Base-by-base conservation (phyloP, 2,797 vertebrate species). In the Stomatorhinus walkeri region DNA sequence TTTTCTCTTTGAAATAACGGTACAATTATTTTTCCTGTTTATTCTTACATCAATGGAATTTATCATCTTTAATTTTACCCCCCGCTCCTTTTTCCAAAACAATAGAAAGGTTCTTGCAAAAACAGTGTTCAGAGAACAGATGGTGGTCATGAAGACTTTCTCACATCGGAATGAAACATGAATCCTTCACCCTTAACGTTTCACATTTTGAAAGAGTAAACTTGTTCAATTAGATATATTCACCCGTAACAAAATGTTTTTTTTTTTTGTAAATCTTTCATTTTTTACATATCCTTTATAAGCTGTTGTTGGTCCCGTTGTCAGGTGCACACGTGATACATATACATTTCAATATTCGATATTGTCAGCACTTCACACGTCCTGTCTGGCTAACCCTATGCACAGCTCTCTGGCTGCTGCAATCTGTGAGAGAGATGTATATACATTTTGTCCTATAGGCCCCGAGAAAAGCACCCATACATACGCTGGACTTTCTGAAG, bases 1-100 rank as follows among this genome's bases (percentile, higher is more conserved):
- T 91, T 90, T 88, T 59, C 87, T 90, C 90, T 92, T 89, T 90
- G 89, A 87, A 87, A 43, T 19, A 87, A 87, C 24, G 72, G 79
- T 16, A 89, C 24, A 59, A 16, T 68, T 36, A 40, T 87, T 87
- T 87, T 56, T 61, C 52, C 85, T 59, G 32, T 59, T 54, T 49
- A 85, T 85, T 49, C 43, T 85, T 52, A 8, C 48, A 51, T 85
- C 28, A 51, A 6, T 51, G 46, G 46, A 54, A 85, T 85, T 85
- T 51, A 81, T 40, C 85, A 54, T 54, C 32, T 61, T 56, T 28
- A 36, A 56, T 61, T 56, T 54, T 22, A 56, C 32, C 51, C 5
- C 14, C 22, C 7, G 1, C 14, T 87, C 16, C 36, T 87, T 22
- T 54, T 87, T 56, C 14, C 49, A 87, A 87, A 0, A 28, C 10